Percentiles rank a stretch among this genome's conserved stretches.
Conservation (phyloP, 2,113 vertebrate genomes). For the Polyodon spathula region DNA sequence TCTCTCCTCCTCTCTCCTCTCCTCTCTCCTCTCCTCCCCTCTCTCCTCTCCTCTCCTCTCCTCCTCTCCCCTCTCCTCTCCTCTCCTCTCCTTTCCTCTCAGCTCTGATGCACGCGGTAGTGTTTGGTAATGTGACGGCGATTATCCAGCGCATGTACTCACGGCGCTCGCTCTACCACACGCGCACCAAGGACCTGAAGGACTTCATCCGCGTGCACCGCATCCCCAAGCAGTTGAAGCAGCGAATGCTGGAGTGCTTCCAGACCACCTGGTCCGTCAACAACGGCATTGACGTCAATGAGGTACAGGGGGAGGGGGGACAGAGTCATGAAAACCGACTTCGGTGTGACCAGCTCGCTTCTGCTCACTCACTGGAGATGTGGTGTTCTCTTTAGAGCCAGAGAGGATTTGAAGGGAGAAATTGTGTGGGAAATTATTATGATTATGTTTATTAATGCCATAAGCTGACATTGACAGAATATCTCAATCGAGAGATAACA, state of each 20-base stretch:
- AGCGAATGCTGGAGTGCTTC: slow-evolving; percentile 38
- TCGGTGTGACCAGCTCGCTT: too few species aligned
- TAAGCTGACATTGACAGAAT: too few species aligned
- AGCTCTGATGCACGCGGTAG: slow-evolving; percentile 40
- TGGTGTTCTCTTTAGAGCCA: too few species aligned
- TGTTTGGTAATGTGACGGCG: slow-evolving; percentile 39
- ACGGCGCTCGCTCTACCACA: slow-evolving; percentile 35
- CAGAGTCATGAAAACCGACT: not conserved
- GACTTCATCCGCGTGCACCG: slow-evolving; percentile 40
- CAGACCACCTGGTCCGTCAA: slow-evolving; percentile 40
- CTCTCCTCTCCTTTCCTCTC: not conserved
- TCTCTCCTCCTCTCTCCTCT: not conserved
- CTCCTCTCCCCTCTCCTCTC: not conserved
- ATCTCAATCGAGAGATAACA: too few species aligned
- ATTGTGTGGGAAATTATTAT: too few species aligned
- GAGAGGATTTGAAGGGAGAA: too few species aligned
- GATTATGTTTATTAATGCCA: too few species aligned
- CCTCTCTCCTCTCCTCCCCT: not conserved
- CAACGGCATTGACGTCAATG: slow-evolving; percentile 37
- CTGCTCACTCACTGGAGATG: too few species aligned
- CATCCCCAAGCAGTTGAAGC: slow-evolving; percentile 34
- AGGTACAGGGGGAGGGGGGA: slow-evolving; percentile 24
- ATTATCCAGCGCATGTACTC: slow-evolving; percentile 42
- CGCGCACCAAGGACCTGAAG: slow-evolving; percentile 38
- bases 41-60: not conserved